Evolutionary conservation across 1,140 invertebrate species (phyloP).

Genomic region (Conopomorpha cramerella): DNA sequence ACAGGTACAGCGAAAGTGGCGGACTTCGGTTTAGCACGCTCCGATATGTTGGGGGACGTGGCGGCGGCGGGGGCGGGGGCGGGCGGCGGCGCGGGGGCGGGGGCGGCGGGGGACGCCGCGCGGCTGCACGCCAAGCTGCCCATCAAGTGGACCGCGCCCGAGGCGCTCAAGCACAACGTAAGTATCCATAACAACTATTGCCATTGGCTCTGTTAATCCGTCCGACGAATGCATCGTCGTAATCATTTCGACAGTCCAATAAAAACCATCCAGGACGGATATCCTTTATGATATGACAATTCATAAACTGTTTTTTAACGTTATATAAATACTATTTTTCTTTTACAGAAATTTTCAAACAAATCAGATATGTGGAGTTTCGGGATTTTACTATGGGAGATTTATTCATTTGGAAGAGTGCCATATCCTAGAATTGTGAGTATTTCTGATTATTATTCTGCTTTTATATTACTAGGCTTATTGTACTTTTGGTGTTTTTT

Average conservation of each 20-base stretch:
- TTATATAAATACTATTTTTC: conserved; percentile 16
- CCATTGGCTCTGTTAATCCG: too few relatives aligned
- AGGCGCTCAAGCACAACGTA: conserved; percentile 95
- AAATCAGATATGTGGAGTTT: conserved; percentile 99
- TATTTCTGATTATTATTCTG: too few relatives aligned
- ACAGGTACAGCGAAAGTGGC: conserved; percentile 96
- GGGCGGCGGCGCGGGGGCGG: too few relatives aligned
- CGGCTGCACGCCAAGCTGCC: conserved; percentile 89
- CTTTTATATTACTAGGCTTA: too few relatives aligned
- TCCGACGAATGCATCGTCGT: neutral
- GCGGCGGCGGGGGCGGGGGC: too few relatives aligned
- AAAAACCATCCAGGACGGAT: too few relatives aligned
- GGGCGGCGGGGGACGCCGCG: conserved; percentile 30
- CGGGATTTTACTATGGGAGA: conserved; percentile 98
- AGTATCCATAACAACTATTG: conserved; percentile 88
- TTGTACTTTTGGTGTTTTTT: too few relatives aligned
- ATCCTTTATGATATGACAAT: too few relatives aligned
- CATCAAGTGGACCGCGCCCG: conserved; percentile 99
- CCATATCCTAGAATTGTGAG: conserved; percentile 99
- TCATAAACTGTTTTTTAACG: too few relatives aligned
- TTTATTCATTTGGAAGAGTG: conserved; percentile 98
- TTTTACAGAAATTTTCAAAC: conserved; percentile 90
- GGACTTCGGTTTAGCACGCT: conserved; percentile 96
- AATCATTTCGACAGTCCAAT: too few relatives aligned
- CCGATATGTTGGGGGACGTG: conserved; percentile 51